Evolutionary conservation across 2,797 vertebrate genomes (phyloP), one percentile per base, ranked within the genome.

Genomic region (Platyrinchus mystaceus): DNA sequence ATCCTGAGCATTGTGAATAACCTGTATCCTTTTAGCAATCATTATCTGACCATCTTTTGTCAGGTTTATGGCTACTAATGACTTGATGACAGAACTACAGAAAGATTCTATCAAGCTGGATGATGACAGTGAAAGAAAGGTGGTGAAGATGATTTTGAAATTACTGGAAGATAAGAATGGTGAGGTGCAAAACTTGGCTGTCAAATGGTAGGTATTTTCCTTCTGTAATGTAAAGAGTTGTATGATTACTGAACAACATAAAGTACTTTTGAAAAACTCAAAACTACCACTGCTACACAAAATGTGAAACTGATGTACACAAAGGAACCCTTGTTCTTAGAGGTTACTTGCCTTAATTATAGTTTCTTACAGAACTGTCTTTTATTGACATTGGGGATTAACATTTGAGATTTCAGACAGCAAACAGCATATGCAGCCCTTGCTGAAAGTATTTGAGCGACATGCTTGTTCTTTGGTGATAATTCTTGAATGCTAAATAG

Each of bases 61-160:
- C 96, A 99, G 99, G 98, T 99, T 99, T 95, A 99, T 99, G 99
- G 99, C 99, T 97, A 99, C 99, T 32, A 99, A 99, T 95, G 99
- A 99, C 96, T 98, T 99, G 98, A 99, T 99, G 99, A 99, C 99
- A 9, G 99, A 99, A 97, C 98, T 99, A 34, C 99, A 99, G 91
- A 99, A 99, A 97, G 99, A 99, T 96, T 99, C 99, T 22, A 99
- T 99, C 97, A 99, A 99, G 96, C 97, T 99, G 97, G 99, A 99
- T 96, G 99, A 99, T 88, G 99, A 99, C 97, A 99, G 99, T 80
- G 99, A 99, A 97, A 98, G 99, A 89, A 99, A 99, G 97, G 99
- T 99, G 94, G 99, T 99, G 91, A 99, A 99, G 98, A 99, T 99
- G 99, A 99, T 99, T 96, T 98, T 99, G 85, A 99, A 99, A 94